Percentiles rank a stretch among this genome's conserved stretches.
Evolutionary conservation across 2,888 invertebrate species (phyloP).

Genomic region (Aphodius sticticus): DNA sequence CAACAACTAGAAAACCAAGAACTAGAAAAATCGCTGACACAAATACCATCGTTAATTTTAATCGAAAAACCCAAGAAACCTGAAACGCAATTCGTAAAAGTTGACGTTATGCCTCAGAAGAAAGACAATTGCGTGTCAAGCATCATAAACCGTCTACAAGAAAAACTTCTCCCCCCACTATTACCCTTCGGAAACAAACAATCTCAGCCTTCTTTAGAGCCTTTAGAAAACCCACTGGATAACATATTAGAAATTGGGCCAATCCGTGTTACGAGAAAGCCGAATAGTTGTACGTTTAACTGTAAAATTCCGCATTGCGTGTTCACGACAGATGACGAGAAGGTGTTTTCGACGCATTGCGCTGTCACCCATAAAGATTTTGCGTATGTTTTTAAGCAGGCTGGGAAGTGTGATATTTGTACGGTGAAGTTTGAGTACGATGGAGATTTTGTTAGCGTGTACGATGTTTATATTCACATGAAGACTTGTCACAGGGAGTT

Average conservation of each 20-base stretch:
- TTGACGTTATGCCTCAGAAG: conserved; percentile 27
- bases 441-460: conserved; percentile 30
- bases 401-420: conserved; percentile 40
- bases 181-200: conserved; percentile 29
- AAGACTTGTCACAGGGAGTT: conserved; percentile 34
- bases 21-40: neutral
- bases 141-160: conserved; percentile 41
- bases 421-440: conserved; percentile 33
- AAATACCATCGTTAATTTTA: conserved; percentile 21
- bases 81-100: conserved; percentile 10
- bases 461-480: conserved; percentile 43
- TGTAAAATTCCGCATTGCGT: conserved; percentile 49
- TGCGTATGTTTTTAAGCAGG: conserved; percentile 6
- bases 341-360: conserved; percentile 53
- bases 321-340: conserved; percentile 48
- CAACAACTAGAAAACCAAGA: too few relatives aligned
- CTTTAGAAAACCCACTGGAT: neutral
- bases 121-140: conserved; percentile 35
- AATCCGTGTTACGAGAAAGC: conserved; percentile 36
- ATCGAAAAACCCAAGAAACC: conserved; percentile 28
- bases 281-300: conserved; percentile 50
- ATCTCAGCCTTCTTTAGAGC: neutral
- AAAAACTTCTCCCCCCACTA: conserved; percentile 32
- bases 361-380: conserved; percentile 48
- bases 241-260: conserved; percentile 38